Conservation (phyloP, 2,797 vertebrate species). For the Yasuhikotakia modesta region DNA sequence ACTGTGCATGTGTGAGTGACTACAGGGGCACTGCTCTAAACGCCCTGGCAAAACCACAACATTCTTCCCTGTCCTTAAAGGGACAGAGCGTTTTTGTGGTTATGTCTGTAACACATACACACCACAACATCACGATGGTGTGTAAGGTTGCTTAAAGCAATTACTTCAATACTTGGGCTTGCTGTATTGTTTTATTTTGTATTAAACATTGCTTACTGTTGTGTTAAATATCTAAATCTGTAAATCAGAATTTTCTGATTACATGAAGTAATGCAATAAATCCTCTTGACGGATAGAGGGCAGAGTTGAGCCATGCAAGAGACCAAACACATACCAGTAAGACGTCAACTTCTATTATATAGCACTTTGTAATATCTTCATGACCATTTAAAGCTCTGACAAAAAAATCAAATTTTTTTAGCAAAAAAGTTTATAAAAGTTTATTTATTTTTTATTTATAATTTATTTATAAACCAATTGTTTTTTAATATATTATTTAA, state of each 20-base stretch:
- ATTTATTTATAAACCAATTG: too few relatives aligned
- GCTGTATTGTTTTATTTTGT: neutral
- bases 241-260: neutral
- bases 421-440: neutral
- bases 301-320: slow-evolving; percentile 76
- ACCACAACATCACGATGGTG: slow-evolving; percentile 67
- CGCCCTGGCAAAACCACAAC: slow-evolving; percentile 74
- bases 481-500: too few relatives aligned
- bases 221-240: slow-evolving; percentile 10
- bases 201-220: slow-evolving; percentile 31
- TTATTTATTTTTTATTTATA: neutral
- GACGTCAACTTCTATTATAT: neutral
- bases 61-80: slow-evolving; percentile 77
- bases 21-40: slow-evolving; percentile 76
- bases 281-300: slow-evolving; percentile 72
- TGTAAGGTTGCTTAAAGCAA: slow-evolving; percentile 54
- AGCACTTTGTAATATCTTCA: too few relatives aligned
- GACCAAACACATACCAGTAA: neutral
- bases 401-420: neutral
- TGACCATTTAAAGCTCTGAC: neutral
- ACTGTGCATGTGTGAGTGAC: slow-evolving; percentile 53
- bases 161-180: neutral
- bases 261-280: neutral
- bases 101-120: slow-evolving; percentile 64
- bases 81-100: slow-evolving; percentile 71